Conservation (phyloP, 1,140 invertebrate species). For the Orussus abietinus region DNA sequence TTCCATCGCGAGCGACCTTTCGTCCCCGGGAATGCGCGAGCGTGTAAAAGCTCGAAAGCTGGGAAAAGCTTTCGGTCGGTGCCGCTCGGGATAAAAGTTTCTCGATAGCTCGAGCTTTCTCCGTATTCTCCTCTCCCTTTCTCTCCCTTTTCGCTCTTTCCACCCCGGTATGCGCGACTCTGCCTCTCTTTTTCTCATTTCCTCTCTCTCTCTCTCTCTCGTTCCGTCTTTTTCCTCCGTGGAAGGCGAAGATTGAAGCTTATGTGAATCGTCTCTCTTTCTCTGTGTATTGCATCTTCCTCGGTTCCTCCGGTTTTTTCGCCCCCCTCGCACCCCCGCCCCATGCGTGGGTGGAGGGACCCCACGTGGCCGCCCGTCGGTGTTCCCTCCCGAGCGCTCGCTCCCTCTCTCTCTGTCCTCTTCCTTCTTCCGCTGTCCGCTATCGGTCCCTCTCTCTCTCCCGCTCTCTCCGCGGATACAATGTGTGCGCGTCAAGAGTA, state of each 20-base stretch:
- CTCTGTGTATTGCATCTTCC: too few relatives aligned
- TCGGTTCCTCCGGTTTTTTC: too few relatives aligned
- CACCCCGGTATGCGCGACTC: slow-evolving; percentile 31
- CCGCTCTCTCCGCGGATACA: slow-evolving; percentile 31
- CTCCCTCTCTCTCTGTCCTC: slow-evolving; percentile 13
- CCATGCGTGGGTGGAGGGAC: too few relatives aligned
- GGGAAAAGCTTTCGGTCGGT: slow-evolving; percentile 33
- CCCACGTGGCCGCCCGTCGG: too few relatives aligned
- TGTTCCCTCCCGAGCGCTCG: slow-evolving; percentile 18
- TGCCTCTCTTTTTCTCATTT: background rate
- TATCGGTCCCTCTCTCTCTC: slow-evolving; percentile 26
- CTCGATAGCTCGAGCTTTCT: slow-evolving; percentile 27
- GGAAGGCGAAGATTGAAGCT: slow-evolving; percentile 3
- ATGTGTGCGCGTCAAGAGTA: slow-evolving; percentile 45
- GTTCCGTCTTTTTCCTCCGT: background rate
- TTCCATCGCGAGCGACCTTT: too few relatives aligned
- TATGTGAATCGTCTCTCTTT: too few relatives aligned
- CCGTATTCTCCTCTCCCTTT: slow-evolving; percentile 14
- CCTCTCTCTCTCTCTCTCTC: slow-evolving; percentile 4
- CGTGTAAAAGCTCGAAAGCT: slow-evolving; percentile 39
- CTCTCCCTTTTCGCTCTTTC: slow-evolving; percentile 27
- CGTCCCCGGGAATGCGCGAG: too few relatives aligned
- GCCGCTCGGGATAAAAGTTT: slow-evolving; percentile 37
- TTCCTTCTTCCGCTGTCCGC: slow-evolving; percentile 17
- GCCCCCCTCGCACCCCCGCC: too few relatives aligned